phyloP scores from a whole-genome alignment of 1,140 invertebrate genomes.

The Meloidogyne hapla region DNA sequence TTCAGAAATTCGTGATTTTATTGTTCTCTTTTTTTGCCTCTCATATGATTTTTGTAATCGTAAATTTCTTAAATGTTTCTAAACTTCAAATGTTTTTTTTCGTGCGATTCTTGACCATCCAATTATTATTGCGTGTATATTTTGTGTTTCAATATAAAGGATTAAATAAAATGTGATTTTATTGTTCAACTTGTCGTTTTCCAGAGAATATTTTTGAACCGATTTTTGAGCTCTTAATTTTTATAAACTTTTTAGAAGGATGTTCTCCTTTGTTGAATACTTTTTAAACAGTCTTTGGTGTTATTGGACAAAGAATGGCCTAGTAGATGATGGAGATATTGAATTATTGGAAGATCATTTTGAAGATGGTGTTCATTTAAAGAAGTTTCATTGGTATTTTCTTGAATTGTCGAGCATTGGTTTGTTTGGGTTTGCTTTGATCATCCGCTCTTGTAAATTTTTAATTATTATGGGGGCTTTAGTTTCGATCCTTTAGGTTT shows the following conservation, averaged over 20 bases:
- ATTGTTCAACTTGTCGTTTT: too few species aligned
- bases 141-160: background rate
- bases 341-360: conserved; percentile 8
- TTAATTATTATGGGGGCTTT: background rate
- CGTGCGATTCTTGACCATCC: background rate
- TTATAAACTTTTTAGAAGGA: background rate
- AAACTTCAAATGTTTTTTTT: conserved; percentile 15
- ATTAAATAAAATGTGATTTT: too few species aligned
- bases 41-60: too few species aligned
- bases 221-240: too few species aligned
- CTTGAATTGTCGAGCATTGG: background rate
- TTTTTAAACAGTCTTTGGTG: background rate
- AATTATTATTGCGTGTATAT: background rate
- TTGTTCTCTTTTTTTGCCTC: background rate
- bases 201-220: too few species aligned
- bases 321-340: conserved; percentile 20
- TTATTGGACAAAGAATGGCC: background rate
- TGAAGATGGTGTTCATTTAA: background rate
- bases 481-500: background rate
- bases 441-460: background rate
- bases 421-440: background rate
- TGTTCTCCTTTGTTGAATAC: background rate
- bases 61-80: background rate
- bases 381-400: background rate
- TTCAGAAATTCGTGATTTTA: background rate